Base-by-base conservation (phyloP, 2,888 invertebrate genomes). In the Geotrupes spiniger region DNA sequence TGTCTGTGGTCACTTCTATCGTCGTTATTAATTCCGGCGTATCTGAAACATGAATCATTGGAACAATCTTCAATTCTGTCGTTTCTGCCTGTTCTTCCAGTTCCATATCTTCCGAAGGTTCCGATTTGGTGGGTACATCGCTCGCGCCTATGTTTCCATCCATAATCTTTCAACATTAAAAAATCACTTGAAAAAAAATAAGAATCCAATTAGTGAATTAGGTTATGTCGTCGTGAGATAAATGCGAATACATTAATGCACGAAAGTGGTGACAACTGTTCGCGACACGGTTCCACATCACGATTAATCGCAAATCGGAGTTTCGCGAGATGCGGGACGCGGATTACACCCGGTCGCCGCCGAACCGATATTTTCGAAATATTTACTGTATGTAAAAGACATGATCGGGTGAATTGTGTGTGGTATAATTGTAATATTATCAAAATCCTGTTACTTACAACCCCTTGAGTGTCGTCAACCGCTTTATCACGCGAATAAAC, bases 391-490 rank as follows among this genome's bases (percentile, higher is more conserved):
- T 33, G 33, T 33, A 33, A 45, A 43, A 46, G 40, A 43, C 40
- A 33, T 40, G 29, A 48, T 26, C 21, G 31, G 25, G 36, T 46
- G 54, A 38, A 21, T 38, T 11, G 46, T 43, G 49, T 46, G 46
- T 54, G 36, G 52, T 49, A 54, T 52, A 54, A 48, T 38, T 47
- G 39, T 26, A 28, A 40, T 41, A 46, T 49, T 47, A 41, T 41
- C 40, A 46, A 33, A 41, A 15, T 46, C 25, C 33, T 31, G 16
- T 48, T 64, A 67, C 67, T 64, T 65, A 67, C 70, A 70, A 21
- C 71, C 72, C 72, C 72, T 72, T 62, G 60, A 69, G 68, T 58
- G 68, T 68, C 63, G 71, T 70, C 72, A 73, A 73, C 72, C 70
- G 66, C 61, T 65, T 63, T 65, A 66, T 69, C 72, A 71, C 60